phyloP scores from a whole-genome alignment of 1,140 invertebrate species.

The Pectinophora gossypiella region DNA sequence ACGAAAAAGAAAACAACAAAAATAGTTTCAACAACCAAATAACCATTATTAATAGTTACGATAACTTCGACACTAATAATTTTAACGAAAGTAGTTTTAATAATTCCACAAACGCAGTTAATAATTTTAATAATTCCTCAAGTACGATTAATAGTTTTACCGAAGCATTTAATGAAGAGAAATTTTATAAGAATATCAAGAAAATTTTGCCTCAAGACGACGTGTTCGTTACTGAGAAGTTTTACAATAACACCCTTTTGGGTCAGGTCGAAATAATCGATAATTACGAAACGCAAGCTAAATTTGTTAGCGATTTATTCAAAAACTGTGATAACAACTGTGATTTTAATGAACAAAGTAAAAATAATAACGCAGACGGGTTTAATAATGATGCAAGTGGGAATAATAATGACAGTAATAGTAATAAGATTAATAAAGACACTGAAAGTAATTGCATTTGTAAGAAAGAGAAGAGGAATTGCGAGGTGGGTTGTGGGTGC shows the following conservation, averaged over 20 bases:
- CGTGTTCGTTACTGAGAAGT: constrained; percentile 53
- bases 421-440: constrained; percentile 6
- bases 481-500: constrained; percentile 54
- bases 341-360: constrained; percentile 4
- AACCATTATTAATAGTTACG: too few relatives aligned
- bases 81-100: constrained; percentile 4
- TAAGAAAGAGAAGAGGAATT: constrained; percentile 16
- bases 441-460: constrained; percentile 22
- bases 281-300: constrained; percentile 55
- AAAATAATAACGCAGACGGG: constrained; percentile 11
- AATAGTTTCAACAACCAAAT: background rate
- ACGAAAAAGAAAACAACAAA: constrained; percentile 11
- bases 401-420: constrained; percentile 7
- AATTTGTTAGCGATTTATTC: constrained; percentile 56
- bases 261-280: constrained; percentile 38
- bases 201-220: constrained; percentile 44
- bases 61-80: constrained; percentile 1
- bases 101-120: constrained; percentile 3
- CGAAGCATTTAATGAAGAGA: constrained; percentile 18
- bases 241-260: constrained; percentile 47
- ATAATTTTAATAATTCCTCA: background rate
- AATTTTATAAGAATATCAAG: constrained; percentile 25
- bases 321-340: constrained; percentile 19
- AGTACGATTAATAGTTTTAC: background rate
- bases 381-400: background rate